Percentiles rank a stretch among this genome's conserved stretches.
Evolutionary conservation across 2,797 vertebrate genomes (phyloP).

Genomic region (Amazona finschi): DNA sequence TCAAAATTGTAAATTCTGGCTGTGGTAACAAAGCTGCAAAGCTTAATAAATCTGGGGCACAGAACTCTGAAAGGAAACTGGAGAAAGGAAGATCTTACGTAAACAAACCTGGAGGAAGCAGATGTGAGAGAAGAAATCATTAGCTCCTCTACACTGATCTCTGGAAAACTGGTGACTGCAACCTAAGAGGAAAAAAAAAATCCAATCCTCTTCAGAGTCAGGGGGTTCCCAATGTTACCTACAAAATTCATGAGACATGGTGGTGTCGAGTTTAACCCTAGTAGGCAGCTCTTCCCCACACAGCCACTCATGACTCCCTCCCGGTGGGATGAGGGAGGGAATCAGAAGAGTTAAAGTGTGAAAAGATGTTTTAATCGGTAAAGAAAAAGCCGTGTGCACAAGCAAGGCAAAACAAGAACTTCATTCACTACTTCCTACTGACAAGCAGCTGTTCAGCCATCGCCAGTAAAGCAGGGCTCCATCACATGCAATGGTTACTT

Average conservation of each 20-base stretch:
- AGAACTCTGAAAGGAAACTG: not conserved
- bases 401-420: not conserved
- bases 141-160: not conserved
- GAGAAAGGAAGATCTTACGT: not conserved
- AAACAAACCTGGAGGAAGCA: not conserved
- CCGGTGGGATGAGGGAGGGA: not conserved
- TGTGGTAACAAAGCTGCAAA: constrained; percentile 24
- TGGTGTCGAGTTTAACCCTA: not conserved
- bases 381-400: not conserved
- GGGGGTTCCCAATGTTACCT: not conserved
- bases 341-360: not conserved
- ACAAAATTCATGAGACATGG: not conserved
- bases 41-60: not conserved
- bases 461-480: not conserved
- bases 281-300: not conserved
- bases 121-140: not conserved
- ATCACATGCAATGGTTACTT: accelerated
- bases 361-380: not conserved
- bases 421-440: accelerated
- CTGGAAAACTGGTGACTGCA: not conserved
- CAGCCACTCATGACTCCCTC: accelerated
- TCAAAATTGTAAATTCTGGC: not conserved
- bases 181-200: not conserved
- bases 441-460: not conserved
- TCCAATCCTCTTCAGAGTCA: not conserved